Conservation (phyloP, 2,797 vertebrate species). For the Anguilla pacifica region DNA sequence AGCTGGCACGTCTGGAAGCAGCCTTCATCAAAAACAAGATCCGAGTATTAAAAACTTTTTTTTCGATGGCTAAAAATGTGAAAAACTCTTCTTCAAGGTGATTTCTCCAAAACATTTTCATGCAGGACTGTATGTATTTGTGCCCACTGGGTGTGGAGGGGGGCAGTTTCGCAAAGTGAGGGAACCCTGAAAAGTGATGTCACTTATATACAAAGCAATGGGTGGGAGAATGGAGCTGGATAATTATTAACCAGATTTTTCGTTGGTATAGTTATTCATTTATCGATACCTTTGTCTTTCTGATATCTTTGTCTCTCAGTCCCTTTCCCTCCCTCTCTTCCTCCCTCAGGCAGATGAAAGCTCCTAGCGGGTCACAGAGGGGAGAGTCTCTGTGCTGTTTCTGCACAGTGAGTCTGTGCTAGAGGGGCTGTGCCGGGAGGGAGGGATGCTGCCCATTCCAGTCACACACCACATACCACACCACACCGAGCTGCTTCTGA, state of each 20-base stretch:
- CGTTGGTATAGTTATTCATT: not conserved
- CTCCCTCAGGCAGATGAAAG: not conserved
- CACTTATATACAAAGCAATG: not conserved
- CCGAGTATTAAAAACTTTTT: too few relatives aligned
- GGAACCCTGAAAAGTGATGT: not conserved
- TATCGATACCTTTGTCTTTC: not conserved
- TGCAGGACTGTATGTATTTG: not conserved
- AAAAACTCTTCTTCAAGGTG: not conserved
- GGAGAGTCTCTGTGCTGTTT: not conserved
- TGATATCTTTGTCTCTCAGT: conserved; percentile 32
- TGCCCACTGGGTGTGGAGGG: too few relatives aligned
- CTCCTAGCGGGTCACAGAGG: not conserved
- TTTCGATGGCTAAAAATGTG: too few relatives aligned
- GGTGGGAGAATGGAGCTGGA: not conserved
- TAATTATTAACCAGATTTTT: too few relatives aligned
- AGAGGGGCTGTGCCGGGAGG: conserved; percentile 34
- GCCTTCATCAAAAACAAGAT: not conserved
- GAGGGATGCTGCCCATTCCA: conserved; percentile 63
- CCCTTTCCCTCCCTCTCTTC: conserved; percentile 33
- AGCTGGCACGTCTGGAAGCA: not conserved
- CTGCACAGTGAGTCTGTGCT: not conserved
- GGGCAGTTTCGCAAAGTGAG: too few relatives aligned
- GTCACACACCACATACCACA: conserved; percentile 66
- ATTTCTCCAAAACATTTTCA: not conserved
- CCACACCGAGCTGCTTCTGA: conserved; percentile 54